phyloP scores from a whole-genome alignment of 92 coral and sea anemone species.

The Epizoanthus rinbou region DNA sequence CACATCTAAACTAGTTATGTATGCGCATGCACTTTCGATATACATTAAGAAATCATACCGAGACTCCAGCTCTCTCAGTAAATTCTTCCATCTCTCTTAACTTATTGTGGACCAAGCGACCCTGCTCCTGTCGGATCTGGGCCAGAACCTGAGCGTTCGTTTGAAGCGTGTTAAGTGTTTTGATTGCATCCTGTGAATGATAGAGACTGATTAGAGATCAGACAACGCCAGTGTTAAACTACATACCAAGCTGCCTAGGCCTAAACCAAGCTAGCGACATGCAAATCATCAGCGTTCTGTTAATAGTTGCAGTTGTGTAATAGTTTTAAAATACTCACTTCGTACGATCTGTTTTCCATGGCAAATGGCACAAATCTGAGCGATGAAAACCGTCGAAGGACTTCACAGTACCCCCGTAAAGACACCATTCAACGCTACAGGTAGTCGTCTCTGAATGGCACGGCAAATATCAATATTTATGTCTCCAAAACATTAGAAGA shows the following conservation, averaged over 20 bases:
- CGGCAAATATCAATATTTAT: too few species aligned
- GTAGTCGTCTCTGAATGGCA: background rate
- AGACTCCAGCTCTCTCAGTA: constrained; percentile 86
- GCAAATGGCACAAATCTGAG: constrained; percentile 2
- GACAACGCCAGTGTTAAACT: background rate
- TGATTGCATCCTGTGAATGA: constrained; percentile 84
- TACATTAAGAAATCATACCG: constrained; percentile 59
- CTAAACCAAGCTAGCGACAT: too few species aligned
- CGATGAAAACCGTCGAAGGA: constrained; percentile 17
- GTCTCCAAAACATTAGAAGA: too few species aligned
- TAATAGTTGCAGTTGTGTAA: too few species aligned
- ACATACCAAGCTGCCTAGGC: too few species aligned
- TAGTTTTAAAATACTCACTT: background rate
- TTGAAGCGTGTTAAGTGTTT: constrained; percentile 88
- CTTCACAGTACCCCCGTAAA: background rate
- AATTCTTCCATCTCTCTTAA: constrained; percentile 76
- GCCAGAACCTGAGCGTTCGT: constrained; percentile 90
- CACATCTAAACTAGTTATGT: background rate
- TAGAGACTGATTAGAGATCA: background rate
- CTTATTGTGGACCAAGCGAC: constrained; percentile 66
- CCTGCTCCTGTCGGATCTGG: constrained; percentile 81
- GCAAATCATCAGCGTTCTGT: too few species aligned
- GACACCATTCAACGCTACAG: constrained; percentile 28
- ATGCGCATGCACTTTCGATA: background rate
- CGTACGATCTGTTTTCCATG: constrained; percentile 39